phyloP scores from a whole-genome alignment of 2,113 vertebrate species.

The Sturnira hondurensis region DNA sequence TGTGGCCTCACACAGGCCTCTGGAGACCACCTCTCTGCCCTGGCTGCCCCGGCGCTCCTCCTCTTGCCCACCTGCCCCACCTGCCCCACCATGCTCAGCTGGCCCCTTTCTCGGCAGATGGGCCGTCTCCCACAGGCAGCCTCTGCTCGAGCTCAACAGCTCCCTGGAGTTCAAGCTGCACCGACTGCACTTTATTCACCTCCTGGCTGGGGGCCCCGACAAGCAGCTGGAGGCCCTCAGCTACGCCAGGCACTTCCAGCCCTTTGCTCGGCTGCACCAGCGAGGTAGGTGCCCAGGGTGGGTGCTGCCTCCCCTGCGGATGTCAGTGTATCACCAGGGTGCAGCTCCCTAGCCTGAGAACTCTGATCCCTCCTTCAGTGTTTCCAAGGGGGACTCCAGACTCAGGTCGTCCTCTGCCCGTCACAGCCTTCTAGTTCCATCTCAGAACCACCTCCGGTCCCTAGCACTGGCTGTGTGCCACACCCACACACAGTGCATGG shows the following conservation, averaged over 20 bases:
- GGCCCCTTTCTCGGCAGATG: slow-evolving; percentile 79
- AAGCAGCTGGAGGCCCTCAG: slow-evolving; percentile 91
- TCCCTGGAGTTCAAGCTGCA: slow-evolving; percentile 92
- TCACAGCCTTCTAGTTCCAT: background rate
- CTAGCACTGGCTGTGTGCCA: no score
- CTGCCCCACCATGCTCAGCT: no score
- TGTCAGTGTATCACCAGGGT: background rate
- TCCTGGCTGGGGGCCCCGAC: slow-evolving; percentile 86
- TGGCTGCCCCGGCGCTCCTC: background rate
- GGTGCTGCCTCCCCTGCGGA: no score
- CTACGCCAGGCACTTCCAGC: slow-evolving; percentile 91
- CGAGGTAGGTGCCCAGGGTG: slow-evolving; percentile 79
- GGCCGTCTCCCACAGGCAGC: slow-evolving; percentile 89
- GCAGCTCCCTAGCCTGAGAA: background rate
- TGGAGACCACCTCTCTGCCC: background rate
- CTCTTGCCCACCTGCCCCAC: background rate
- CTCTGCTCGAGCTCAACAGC: slow-evolving; percentile 90
- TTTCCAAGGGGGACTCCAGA: background rate
- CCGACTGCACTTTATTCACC: slow-evolving; percentile 90
- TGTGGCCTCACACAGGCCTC: background rate
- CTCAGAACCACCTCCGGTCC: background rate
- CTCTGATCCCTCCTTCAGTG: background rate
- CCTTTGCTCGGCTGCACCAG: slow-evolving; percentile 90
- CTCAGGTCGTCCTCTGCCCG: background rate
- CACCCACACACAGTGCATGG: background rate